phyloP scores from a whole-genome alignment of 2,113 vertebrate genomes.

The Chinchilla lanigera region DNA sequence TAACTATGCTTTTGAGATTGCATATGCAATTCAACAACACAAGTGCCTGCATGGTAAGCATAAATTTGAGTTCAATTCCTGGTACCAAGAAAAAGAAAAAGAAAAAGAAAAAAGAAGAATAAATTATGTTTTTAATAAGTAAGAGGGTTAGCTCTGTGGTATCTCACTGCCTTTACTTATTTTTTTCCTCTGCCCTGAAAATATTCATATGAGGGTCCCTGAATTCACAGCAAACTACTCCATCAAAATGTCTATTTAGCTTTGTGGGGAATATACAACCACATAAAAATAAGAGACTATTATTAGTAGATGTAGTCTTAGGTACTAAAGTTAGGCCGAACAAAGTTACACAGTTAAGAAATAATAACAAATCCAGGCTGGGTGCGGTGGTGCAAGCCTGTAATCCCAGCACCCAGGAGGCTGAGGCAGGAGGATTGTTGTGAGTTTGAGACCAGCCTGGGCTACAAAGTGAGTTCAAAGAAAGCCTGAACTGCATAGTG shows the following conservation, averaged over 20 bases:
- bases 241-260: neutral
- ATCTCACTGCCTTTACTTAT: neutral
- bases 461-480: no score
- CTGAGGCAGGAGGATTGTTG: no score
- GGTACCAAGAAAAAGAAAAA: no score
- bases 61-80: no score
- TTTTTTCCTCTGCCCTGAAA: neutral
- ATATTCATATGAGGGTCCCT: fast-evolving
- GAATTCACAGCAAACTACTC: neutral
- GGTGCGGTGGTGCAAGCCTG: no score
- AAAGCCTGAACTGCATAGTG: no score
- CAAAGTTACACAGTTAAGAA: neutral
- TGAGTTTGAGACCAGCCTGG: no score
- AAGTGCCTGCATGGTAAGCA: no score
- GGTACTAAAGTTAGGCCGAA: neutral
- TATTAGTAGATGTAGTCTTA: neutral
- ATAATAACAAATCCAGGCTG: neutral
- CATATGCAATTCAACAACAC: no score
- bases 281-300: neutral
- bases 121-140: neutral
- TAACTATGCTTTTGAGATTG: no score
- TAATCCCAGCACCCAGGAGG: no score
- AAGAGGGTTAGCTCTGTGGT: neutral
- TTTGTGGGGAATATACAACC: neutral
- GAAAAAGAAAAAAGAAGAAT: neutral